Conservation (phyloP, 2,888 invertebrate genomes). For the Xestoiulus laeticollis region DNA sequence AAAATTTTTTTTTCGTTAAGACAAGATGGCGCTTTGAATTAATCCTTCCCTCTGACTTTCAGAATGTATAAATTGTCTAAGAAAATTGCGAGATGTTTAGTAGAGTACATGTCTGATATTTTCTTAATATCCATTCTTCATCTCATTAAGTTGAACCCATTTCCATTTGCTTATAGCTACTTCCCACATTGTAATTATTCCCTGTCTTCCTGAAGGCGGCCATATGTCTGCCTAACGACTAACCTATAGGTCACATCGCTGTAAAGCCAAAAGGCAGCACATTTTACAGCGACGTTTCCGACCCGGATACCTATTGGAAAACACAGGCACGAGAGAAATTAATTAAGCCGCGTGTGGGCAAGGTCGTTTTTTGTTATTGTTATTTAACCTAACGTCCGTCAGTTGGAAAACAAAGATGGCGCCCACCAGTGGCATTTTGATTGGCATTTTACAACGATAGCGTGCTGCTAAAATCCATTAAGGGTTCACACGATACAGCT, state of each 20-base stretch:
- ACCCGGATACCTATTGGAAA: constrained; percentile 3
- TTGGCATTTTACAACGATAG: constrained; percentile 28
- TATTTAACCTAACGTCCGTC: constrained; percentile 32
- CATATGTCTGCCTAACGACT: background rate
- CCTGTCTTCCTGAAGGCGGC: background rate
- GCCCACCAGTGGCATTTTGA: background rate
- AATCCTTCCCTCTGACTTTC: too few relatives aligned
- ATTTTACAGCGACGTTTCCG: background rate
- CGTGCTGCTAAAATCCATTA: constrained; percentile 34
- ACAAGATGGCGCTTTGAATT: too few relatives aligned
- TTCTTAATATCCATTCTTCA: too few relatives aligned
- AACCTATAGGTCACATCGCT: background rate
- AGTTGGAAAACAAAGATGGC: constrained; percentile 21
- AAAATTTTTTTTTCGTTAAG: too few relatives aligned
- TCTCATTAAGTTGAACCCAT: too few relatives aligned
- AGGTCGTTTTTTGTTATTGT: constrained; percentile 9
- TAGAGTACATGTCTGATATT: too few relatives aligned
- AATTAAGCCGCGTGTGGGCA: constrained; percentile 1
- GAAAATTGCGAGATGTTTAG: too few relatives aligned
- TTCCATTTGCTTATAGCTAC: background rate
- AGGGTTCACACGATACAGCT: constrained; percentile 8
- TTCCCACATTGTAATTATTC: background rate
- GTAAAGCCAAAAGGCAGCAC: background rate
- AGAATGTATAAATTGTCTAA: too few relatives aligned
- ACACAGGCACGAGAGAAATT: background rate